Conservation (phyloP, 2,113 vertebrate genomes). For the Probosciger aterrimus region DNA sequence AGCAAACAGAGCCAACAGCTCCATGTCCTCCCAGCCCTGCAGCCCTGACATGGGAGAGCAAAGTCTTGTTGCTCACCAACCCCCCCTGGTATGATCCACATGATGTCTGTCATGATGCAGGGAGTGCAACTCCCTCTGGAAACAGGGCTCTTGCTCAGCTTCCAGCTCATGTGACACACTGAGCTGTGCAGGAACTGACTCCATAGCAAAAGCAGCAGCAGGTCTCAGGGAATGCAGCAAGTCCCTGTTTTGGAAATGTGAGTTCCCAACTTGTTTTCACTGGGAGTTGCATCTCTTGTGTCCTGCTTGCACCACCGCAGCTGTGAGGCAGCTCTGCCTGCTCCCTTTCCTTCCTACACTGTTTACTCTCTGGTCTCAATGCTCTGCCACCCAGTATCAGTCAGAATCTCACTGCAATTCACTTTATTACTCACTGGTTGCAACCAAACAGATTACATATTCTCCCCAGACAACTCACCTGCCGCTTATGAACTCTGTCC, state of each 20-base stretch:
- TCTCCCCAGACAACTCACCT: not conserved
- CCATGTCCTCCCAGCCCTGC: rapidly evolving
- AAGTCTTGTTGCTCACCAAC: not conserved
- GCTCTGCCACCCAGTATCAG: not conserved
- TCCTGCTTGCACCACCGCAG: not conserved
- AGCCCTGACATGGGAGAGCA: rapidly evolving
- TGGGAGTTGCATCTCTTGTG: not conserved
- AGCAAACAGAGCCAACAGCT: not conserved
- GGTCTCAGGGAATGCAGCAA: rapidly evolving
- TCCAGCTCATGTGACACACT: rapidly evolving
- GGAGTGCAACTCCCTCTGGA: not conserved
- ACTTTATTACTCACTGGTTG: not conserved
- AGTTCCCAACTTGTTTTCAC: not conserved
- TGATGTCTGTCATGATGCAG: not conserved
- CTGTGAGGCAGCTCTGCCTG: not conserved
- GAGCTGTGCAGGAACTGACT: not conserved
- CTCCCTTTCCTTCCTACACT: not conserved
- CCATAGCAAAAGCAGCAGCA: not conserved
- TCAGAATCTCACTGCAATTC: not conserved
- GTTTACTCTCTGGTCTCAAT: not conserved
- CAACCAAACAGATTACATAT: not conserved
- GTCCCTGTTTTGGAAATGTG: rapidly evolving
- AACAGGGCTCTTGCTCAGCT: not conserved
- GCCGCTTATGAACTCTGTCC: not conserved
- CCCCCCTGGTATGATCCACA: not conserved